Conservation (phyloP, 1,140 invertebrate genomes). For the Pogonus chalceus region DNA sequence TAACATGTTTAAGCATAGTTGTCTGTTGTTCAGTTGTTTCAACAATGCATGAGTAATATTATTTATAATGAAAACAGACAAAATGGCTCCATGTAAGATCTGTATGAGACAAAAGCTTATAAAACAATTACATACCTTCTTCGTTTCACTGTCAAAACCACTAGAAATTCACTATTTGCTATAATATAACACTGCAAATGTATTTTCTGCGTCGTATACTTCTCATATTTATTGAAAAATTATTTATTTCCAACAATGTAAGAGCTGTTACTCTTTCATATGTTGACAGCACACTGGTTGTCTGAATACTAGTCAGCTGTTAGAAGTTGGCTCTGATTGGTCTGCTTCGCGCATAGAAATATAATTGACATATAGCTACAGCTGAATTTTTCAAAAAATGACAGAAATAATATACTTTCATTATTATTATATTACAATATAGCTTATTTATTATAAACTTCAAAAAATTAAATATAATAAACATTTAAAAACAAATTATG, state of each 20-base stretch:
- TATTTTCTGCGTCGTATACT: constrained; percentile 3
- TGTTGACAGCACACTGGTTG: constrained; percentile 9
- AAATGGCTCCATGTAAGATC: background rate
- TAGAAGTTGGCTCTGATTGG: background rate
- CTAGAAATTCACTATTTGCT: constrained; percentile 1
- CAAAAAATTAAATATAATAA: too few relatives aligned
- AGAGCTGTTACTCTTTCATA: background rate
- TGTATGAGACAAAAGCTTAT: background rate
- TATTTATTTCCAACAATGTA: background rate
- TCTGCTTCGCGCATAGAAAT: too few relatives aligned
- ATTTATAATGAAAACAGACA: constrained; percentile 4
- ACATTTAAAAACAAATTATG: too few relatives aligned
- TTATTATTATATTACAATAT: too few relatives aligned
- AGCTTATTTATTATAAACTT: too few relatives aligned
- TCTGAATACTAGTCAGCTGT: constrained; percentile 8
- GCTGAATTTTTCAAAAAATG: too few relatives aligned
- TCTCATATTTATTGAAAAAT: constrained; percentile 6
- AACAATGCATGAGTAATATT: background rate
- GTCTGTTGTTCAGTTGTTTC: background rate
- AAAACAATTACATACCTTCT: background rate
- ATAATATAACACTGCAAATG: constrained; percentile 7
- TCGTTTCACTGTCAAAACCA: background rate
- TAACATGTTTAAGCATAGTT: background rate
- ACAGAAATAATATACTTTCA: too few relatives aligned
- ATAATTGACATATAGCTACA: too few relatives aligned